Evolutionary conservation across 2,888 invertebrate species (phyloP), one percentile per base, ranked within the genome.

Genomic region (Campoletis raptor): DNA sequence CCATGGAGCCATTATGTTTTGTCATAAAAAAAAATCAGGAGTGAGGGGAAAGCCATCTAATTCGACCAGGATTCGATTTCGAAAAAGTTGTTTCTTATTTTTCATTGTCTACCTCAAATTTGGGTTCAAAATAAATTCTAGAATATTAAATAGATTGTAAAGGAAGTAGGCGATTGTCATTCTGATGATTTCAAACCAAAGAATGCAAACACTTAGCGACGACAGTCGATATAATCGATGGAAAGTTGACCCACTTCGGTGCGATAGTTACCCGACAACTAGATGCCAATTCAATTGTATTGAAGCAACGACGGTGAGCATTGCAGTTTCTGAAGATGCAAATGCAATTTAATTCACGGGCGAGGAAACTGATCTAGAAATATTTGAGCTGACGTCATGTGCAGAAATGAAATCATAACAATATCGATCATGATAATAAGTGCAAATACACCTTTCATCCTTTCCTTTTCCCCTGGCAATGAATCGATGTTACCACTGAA

Each of bases 191-290:
- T 37, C 54, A n/a, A 21, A 36, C 54, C 54, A n/a, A 21, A 36
- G 37, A 74, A 74, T 15, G 21, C 0, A 74, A 74, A 57, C 40
- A 30, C 18, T 18, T 24, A 18, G 42, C 48, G 36, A 37, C 52
- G 66, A 36, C 7, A 37, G 45, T 30, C 18, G 24, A 67, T 37
- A 52, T 40, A 10, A 37, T 45, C 66, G 61, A 78, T 67, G 67
- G 78, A 78, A 66, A 78, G 78, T 78, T 67, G 78, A 52, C 67
- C 67, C 67, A 66, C 48, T 67, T 52, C 8, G 37, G 24, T 52
- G 48, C 78, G 40, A 78, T 48, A 78, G 67, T 78, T 78, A 30
- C 52, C 37, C 6, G 48, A 37, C 48, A 36, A 24, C 8, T 10
- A 40, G 30, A 36, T 45, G 15, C 21, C 52, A 24, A 66, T 42